phyloP scores from a whole-genome alignment of 2,113 vertebrate species.

The Pseudonaja textilis region DNA sequence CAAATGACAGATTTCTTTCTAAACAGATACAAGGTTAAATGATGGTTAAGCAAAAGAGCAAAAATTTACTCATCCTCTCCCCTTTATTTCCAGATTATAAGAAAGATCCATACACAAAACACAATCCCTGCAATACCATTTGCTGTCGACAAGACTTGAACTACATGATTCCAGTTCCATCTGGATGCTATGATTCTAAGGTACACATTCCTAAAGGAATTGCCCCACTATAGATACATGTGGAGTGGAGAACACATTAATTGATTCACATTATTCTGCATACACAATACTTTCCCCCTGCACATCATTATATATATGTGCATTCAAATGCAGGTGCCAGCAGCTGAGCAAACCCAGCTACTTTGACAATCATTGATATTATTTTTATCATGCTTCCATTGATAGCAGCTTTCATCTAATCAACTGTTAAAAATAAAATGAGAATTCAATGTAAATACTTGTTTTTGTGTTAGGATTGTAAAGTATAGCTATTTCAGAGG shows the following conservation, averaged over 20 bases:
- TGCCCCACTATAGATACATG: background rate
- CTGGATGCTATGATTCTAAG: slow-evolving; percentile 91
- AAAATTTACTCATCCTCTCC: background rate
- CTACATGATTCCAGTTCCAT: slow-evolving; percentile 69
- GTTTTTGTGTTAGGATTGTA: background rate
- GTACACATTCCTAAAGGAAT: slow-evolving; percentile 56
- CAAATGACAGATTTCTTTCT: background rate
- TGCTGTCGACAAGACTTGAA: slow-evolving; percentile 88
- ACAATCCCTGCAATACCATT: slow-evolving; percentile 85
- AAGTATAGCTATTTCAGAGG: background rate
- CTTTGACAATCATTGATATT: background rate
- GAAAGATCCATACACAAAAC: slow-evolving; percentile 80
- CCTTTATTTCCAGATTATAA: slow-evolving; percentile 74
- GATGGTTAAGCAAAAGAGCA: background rate
- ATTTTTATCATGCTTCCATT: background rate
- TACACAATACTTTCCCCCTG: background rate
- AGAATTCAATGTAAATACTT: background rate
- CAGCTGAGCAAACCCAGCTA: background rate
- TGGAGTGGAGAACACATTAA: background rate
- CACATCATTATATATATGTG: background rate
- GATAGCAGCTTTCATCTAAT: background rate
- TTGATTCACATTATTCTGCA: background rate
- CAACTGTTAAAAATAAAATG: background rate
- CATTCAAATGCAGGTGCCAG: background rate
- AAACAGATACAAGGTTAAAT: background rate